Percentiles rank a stretch among this genome's conserved stretches.
Evolutionary conservation across 2,797 vertebrate genomes (phyloP).

Genomic region (Chelidonichthys spinosus): DNA sequence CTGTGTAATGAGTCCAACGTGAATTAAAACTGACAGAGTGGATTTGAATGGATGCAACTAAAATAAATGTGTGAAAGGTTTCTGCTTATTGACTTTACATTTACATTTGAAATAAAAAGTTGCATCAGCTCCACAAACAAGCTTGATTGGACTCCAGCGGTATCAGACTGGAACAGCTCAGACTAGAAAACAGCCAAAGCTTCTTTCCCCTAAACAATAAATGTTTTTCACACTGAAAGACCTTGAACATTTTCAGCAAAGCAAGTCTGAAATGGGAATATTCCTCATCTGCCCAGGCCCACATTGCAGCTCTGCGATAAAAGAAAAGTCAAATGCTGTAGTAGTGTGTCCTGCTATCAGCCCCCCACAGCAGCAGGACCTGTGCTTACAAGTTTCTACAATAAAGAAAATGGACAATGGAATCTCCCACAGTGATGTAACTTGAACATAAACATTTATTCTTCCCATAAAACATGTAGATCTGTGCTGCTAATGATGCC

Average conservation of each 20-base stretch:
- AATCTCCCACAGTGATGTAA: slow-evolving; percentile 29
- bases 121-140: neutral
- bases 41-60: neutral
- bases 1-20: slow-evolving; percentile 55
- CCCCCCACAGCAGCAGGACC: slow-evolving; percentile 48
- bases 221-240: slow-evolving; percentile 53
- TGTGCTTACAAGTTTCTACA: slow-evolving; percentile 30
- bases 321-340: slow-evolving; percentile 38
- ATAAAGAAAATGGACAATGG: slow-evolving; percentile 18
- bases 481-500: neutral
- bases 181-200: slow-evolving; percentile 37
- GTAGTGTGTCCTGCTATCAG: slow-evolving; percentile 38
- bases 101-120: neutral
- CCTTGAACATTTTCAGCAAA: slow-evolving; percentile 49
- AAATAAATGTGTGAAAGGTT: too few relatives aligned
- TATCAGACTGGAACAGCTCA: neutral
- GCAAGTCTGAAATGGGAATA: slow-evolving; percentile 55
- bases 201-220: slow-evolving; percentile 52
- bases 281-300: slow-evolving; percentile 50
- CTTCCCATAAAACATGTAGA: slow-evolving; percentile 10
- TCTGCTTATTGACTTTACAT: too few relatives aligned
- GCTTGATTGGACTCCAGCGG: slow-evolving; percentile 3
- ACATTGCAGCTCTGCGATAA: slow-evolving; percentile 53
- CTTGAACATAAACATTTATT: slow-evolving; percentile 15
- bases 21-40: slow-evolving; percentile 17